Evolutionary conservation across 2,797 vertebrate genomes (phyloP).

Genomic region (Lacerta viridis): DNA sequence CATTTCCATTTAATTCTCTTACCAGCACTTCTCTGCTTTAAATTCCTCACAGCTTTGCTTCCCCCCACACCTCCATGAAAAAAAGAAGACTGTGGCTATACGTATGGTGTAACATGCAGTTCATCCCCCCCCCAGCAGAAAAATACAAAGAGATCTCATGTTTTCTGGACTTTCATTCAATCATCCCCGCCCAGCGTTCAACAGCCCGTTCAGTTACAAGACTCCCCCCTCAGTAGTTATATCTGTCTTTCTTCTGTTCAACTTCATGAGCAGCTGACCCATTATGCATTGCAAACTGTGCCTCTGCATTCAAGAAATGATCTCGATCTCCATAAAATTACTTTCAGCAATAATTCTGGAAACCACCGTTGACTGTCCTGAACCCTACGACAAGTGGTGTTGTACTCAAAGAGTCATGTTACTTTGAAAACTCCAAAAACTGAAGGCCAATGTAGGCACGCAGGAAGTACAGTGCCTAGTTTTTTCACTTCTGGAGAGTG

Average conservation of each 20-base stretch:
- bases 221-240: background rate
- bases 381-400: background rate
- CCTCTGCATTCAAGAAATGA: background rate
- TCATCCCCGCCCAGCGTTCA: background rate
- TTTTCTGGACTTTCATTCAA: slow-evolving; percentile 16
- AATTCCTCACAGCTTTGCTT: background rate
- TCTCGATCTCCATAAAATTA: background rate
- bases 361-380: background rate
- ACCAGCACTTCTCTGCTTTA: background rate
- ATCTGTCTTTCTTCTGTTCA: background rate
- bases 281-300: background rate
- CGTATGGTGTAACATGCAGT: background rate
- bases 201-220: background rate
- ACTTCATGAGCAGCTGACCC: background rate
- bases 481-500: slow-evolving; percentile 25
- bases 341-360: background rate
- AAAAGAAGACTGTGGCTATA: background rate
- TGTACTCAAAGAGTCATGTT: background rate
- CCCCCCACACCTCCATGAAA: background rate
- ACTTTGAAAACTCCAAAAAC: slow-evolving; percentile 6
- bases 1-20: slow-evolving; percentile 23
- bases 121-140: background rate
- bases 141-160: background rate
- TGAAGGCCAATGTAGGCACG: background rate
- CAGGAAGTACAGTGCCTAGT: background rate